A percentile compares a stretch with the other conserved stretches of the same genome.
Conservation (phyloP, 2,113 vertebrate species). For the Illadopsis cleaveri region DNA sequence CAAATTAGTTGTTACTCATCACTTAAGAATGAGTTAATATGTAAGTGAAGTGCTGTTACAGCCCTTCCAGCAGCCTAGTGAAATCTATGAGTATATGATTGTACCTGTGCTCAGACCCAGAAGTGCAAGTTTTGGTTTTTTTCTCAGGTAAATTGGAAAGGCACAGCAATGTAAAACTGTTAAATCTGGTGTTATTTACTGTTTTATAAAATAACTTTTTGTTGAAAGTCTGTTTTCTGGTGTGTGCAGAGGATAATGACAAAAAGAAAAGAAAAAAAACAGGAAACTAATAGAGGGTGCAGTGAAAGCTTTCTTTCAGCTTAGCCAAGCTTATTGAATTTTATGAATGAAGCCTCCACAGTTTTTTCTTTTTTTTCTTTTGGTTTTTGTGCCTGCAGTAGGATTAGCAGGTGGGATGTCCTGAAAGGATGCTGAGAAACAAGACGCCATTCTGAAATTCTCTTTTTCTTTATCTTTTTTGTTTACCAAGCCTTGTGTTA, state of each 20-base stretch:
- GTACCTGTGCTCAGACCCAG: neutral
- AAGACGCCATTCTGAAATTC: neutral
- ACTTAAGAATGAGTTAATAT: neutral
- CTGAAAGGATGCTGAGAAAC: neutral
- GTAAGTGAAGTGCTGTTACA: neutral
- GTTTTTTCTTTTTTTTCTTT: neutral
- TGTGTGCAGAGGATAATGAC: neutral
- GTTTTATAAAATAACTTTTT: neutral
- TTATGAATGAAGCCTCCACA: slow-evolving; percentile 33
- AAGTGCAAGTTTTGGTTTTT: neutral
- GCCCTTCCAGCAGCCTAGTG: neutral
- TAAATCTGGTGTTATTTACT: neutral
- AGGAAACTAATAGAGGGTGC: neutral
- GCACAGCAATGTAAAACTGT: neutral
- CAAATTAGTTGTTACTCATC: neutral
- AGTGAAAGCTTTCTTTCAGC: slow-evolving; percentile 50
- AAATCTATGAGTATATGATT: neutral
- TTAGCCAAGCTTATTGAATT: slow-evolving; percentile 41
- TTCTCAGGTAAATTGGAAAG: neutral
- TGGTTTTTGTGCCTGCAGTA: neutral
- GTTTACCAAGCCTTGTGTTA: neutral
- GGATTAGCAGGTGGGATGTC: slow-evolving; percentile 7
- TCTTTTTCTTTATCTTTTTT: neutral
- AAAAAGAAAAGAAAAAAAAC: neutral
- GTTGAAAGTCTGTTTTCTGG: neutral